Base-by-base conservation (phyloP, 2,888 invertebrate genomes). In the Brenthis hecate region DNA sequence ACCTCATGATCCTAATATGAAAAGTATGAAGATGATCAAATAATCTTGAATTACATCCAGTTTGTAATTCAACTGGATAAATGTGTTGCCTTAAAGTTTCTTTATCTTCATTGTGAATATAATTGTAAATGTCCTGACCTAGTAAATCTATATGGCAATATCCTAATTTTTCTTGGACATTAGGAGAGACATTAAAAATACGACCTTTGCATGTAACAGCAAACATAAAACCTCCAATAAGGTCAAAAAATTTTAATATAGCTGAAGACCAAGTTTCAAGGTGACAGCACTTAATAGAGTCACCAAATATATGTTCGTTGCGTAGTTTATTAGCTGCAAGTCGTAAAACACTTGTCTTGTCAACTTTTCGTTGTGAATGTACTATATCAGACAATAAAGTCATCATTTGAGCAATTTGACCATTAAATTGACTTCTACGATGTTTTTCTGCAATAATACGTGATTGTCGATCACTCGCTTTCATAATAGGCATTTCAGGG, bases 361-460 rank as follows among this genome's bases (percentile, higher is more conserved):
- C 98, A 81, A 98, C 95, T 81, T 96, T 95, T 76, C 97, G 95
- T 62, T 96, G 95, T 73, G 97, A 96, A 81, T 95, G 95, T 56
- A 96, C 95, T 68, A 98, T 96, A 86, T 96, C 95, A n/a, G 98
- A 97, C 74, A 98, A 95, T 80, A 98, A 94, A 57, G 95, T 93
- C 73, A 97, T 96, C 85, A 98, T 94, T 84, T 97, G 96, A 69
- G 95, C 94, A 78, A 99, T 97, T 84, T 96, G 96, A 47, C 95
- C 94, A 91, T 98, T 98, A 77, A 98, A 94, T 85, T 97, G 97
- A 86, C 98, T 98, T 68, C 98, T 94, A 50, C 98, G 95, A 86
- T 96, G 96, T 88, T 98, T 98, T 86, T 99, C 98, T 13, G 98
- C 98, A 82, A 95, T 94, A 83, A 98, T 98, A 72, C 98, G 94